phyloP scores from a whole-genome alignment of 2,113 vertebrate genomes.

The Caretta caretta region DNA sequence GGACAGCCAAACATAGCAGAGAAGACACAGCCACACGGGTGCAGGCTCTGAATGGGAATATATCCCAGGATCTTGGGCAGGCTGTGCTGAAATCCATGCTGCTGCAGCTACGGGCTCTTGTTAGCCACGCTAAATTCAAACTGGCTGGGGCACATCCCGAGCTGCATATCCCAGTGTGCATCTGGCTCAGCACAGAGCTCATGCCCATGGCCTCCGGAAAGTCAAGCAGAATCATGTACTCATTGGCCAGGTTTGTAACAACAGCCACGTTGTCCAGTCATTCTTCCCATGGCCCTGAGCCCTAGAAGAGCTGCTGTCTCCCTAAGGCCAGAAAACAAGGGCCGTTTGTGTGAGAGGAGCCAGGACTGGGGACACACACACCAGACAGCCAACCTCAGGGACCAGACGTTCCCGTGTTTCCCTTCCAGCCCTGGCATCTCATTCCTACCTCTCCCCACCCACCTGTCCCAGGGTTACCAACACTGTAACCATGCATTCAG shows the following conservation, averaged over 20 bases:
- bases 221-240: neutral
- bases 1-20: neutral
- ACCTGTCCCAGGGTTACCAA: neutral
- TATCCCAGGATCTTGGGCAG: no score
- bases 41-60: neutral
- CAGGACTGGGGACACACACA: accelerated
- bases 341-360: neutral
- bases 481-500: neutral
- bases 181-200: neutral
- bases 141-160: no score
- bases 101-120: neutral
- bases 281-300: neutral
- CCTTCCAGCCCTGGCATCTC: neutral
- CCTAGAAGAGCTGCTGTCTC: neutral
- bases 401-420: neutral
- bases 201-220: neutral
- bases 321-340: neutral
- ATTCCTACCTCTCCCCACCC: neutral
- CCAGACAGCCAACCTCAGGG: no score
- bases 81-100: neutral
- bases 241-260: neutral
- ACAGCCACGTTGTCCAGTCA: neutral
- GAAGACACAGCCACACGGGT: neutral
- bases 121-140: neutral
- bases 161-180: neutral